Base-by-base conservation (phyloP, 2,113 vertebrate genomes). In the Shinisaurus crocodilurus region DNA sequence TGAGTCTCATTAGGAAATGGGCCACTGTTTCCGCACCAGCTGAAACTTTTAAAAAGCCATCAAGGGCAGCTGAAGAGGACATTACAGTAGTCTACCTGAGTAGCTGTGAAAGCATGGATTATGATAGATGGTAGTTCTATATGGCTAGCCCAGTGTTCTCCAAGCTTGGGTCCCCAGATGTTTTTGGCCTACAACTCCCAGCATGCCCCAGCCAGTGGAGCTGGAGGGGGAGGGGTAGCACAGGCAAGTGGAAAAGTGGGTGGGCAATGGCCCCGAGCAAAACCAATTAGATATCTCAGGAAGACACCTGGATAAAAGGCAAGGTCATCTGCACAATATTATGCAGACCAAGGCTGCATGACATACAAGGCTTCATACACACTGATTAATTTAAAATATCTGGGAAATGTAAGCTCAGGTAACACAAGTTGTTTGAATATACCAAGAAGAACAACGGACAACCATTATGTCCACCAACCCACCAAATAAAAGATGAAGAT, bases 401-500 rank as follows among this genome's bases (percentile, higher is more conserved):
- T n/a, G 1, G 43, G 23, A 89, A 85, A 77, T 6, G 15, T n/a
- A 76, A 48, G 27, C 13, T 76, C 40, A 76, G 20, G 27, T 77
- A 85, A 32, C 27, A 84, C 1, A 50, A 13, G 34, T 8, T 48
- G 67, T n/a, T 27, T 84, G 23, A n/a, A 91, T 65, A 75, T 80
- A 85, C 34, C 37, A 63, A 88, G n/a, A n/a, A n/a, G 27, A 87
- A 83, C 5, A 94, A 87, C 43, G 10, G 94, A 34, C 57, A 90
- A 45, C 85, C 89, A n/a, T n/a, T n/a, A n/a, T n/a, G n/a, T n/a
- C n/a, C n/a, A 94, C 90, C 85, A 90, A 89, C 16, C 82, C n/a
- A 50, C 7, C 23, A 84, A 25, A 91, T 88, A 93, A 89, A 76
- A 88, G 10, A 88, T 89, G 87, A 96, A 96, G 85, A 95, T 85